Conservation (phyloP, 2,113 vertebrate genomes). For the Phaethornis superciliosus region DNA sequence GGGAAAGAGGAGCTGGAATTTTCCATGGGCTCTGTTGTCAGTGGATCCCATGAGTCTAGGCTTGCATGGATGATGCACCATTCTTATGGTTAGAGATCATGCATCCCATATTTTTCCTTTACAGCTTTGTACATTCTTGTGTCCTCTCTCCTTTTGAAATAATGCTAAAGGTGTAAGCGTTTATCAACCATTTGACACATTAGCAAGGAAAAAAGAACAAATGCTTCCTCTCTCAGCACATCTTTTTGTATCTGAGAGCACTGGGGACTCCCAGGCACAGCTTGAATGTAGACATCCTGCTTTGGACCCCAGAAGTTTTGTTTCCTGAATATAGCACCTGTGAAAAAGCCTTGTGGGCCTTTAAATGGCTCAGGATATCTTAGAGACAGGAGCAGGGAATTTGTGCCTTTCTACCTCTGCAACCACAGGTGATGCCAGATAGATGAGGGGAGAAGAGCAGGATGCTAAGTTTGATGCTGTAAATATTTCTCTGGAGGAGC, state of each 20-base stretch:
- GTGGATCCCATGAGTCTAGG: background rate
- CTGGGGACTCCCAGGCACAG: background rate
- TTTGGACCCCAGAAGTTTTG: background rate
- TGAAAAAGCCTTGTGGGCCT: background rate
- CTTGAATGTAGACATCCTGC: background rate
- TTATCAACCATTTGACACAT: background rate
- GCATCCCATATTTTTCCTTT: background rate
- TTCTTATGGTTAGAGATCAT: background rate
- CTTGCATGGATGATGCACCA: background rate
- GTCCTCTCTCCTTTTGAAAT: background rate
- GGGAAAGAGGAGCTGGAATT: background rate
- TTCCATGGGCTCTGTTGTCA: background rate
- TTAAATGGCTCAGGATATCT: background rate
- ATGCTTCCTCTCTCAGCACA: background rate
- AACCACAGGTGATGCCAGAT: background rate
- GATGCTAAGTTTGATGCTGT: background rate
- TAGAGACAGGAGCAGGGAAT: background rate
- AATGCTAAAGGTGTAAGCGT: background rate
- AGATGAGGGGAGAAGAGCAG: background rate
- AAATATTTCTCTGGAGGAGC: background rate
- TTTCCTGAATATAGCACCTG: background rate
- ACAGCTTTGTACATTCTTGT: background rate
- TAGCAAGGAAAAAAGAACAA: background rate
- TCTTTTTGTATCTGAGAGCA: background rate
- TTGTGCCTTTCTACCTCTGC: background rate